Percentiles rank a stretch among this genome's conserved stretches.
Evolutionary conservation across 2,113 vertebrate species (phyloP).

Genomic region (Sminthopsis crassicaudata): DNA sequence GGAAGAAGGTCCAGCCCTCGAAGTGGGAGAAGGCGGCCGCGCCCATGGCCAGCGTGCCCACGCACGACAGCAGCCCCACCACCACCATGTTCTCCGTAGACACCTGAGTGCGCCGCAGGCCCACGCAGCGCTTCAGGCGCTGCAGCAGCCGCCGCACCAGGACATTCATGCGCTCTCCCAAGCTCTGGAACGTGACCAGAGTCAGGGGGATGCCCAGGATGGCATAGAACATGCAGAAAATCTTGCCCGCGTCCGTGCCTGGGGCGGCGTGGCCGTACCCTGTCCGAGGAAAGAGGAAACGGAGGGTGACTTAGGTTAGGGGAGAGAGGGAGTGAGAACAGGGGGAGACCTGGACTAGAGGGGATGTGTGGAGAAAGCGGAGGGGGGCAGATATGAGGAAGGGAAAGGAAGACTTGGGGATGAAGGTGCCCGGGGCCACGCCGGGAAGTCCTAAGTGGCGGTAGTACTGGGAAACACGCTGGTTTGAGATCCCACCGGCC

Average conservation of each 20-base stretch:
- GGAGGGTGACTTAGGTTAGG: not conserved
- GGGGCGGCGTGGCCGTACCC: slow-evolving; percentile 97
- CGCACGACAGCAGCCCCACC: slow-evolving; percentile 95
- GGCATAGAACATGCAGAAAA: slow-evolving; percentile 99
- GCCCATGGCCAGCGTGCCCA: slow-evolving; percentile 93
- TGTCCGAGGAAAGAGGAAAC: slow-evolving; percentile 68
- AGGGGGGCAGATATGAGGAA: not conserved
- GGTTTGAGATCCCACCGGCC: not conserved
- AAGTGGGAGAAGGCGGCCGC: slow-evolving; percentile 95
- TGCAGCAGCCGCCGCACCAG: slow-evolving; percentile 93
- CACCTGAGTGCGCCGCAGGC: slow-evolving; percentile 89
- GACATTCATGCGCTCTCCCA: slow-evolving; percentile 97
- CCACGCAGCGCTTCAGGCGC: slow-evolving; percentile 91
- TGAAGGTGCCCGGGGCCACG: not conserved
- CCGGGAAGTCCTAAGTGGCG: not conserved
- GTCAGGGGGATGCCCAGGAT: slow-evolving; percentile 97
- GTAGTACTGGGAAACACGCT: not conserved
- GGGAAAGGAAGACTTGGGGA: not conserved
- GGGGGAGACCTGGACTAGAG: not conserved
- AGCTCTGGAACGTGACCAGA: slow-evolving; percentile 98
- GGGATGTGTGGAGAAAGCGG: not conserved
- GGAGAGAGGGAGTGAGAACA: not conserved
- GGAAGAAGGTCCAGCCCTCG: slow-evolving; percentile 98
- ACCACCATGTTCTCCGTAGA: slow-evolving; percentile 98
- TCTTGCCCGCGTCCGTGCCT: slow-evolving; percentile 94